Evolutionary conservation across 2,113 vertebrate species (phyloP).

Genomic region (Trogon melanurus): DNA sequence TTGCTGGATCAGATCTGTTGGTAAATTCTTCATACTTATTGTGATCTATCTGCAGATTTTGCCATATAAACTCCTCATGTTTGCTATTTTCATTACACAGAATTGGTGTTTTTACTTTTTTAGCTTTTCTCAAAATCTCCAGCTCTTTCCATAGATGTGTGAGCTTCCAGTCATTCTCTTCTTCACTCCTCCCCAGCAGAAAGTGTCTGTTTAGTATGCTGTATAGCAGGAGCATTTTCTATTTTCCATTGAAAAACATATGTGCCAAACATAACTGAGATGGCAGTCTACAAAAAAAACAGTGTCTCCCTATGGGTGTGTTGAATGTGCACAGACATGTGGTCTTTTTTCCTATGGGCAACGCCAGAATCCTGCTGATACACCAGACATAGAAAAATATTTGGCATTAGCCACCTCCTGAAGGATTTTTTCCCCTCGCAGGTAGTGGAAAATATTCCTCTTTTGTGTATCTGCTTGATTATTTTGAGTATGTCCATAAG

Average conservation of each 20-base stretch:
- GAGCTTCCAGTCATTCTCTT: neutral
- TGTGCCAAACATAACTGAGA: conserved; percentile 33
- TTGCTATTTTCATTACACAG: neutral
- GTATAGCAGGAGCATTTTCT: neutral
- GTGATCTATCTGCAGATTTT: neutral
- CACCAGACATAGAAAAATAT: conserved; percentile 34
- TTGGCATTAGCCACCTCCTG: conserved; percentile 26
- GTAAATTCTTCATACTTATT: neutral
- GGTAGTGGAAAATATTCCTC: conserved; percentile 57
- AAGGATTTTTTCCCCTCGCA: conserved; percentile 22
- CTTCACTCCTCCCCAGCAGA: neutral
- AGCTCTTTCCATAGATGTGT: neutral
- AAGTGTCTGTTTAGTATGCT: neutral
- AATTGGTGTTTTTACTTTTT: neutral
- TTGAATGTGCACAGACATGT: conserved; percentile 37
- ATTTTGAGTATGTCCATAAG: neutral
- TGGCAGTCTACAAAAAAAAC: neutral
- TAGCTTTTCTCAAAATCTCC: neutral
- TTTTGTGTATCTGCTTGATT: conserved; percentile 16
- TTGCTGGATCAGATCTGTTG: neutral
- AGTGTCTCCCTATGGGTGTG: conserved; percentile 26
- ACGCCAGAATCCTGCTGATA: conserved; percentile 53
- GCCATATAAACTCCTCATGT: neutral
- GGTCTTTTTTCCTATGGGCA: conserved; percentile 34
- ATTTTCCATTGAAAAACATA: neutral